These are phyloP conservation scores for Ptilodon capucinus DNA, from an alignment of 2,888 invertebrate genomes.

Conservation along the genomic window DNA sequence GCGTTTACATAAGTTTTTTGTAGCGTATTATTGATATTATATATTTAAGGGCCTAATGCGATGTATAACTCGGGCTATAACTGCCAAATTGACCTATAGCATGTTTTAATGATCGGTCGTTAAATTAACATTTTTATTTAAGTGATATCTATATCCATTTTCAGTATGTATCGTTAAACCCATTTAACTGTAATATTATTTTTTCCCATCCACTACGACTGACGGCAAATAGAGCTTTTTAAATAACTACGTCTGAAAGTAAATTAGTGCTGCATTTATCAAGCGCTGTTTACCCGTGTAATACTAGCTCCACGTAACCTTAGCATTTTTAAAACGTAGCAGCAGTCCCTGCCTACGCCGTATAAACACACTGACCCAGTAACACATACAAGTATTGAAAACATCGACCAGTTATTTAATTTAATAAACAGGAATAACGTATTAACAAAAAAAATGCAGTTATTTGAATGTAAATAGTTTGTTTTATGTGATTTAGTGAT, in stretches of 20 bases:
- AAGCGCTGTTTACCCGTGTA: too few relatives aligned
- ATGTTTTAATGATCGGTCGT: not conserved
- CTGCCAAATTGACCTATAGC: not conserved
- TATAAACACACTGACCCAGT: not conserved
- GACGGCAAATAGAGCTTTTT: not conserved
- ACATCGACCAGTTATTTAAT: too few relatives aligned
- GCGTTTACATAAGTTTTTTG: not conserved
- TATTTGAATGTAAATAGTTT: too few relatives aligned
- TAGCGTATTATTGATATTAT: not conserved
- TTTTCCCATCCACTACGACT: not conserved
- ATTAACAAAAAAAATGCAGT: too few relatives aligned
- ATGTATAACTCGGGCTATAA: not conserved
- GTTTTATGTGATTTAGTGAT: too few relatives aligned
- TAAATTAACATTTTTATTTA: not conserved
- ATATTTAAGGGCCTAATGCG: not conserved
- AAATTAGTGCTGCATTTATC: not conserved
- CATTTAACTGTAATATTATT: too few relatives aligned
- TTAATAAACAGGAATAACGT: not conserved
- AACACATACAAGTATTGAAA: not conserved
- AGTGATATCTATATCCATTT: not conserved
- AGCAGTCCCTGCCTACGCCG: too few relatives aligned
- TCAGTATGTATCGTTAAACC: not conserved
- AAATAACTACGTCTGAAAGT: not conserved
- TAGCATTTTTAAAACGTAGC: too few relatives aligned
- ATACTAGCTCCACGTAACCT: too few relatives aligned